Evolutionary conservation across 2,888 invertebrate genomes (phyloP).

Genomic region (Diarsia dahlii): DNA sequence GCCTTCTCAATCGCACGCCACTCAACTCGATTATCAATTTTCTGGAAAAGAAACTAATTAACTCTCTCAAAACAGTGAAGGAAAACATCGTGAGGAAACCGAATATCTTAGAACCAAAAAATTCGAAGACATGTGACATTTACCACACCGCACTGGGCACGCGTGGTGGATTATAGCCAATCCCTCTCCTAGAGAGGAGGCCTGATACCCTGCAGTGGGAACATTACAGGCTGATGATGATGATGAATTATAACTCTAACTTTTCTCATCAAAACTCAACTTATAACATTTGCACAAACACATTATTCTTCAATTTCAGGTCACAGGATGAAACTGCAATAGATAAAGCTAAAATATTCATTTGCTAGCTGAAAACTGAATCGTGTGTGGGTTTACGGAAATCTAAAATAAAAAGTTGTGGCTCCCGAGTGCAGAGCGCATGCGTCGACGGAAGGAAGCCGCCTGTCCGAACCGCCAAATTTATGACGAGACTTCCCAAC

Average conservation of each 20-base stretch:
- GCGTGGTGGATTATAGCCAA: too few relatives aligned
- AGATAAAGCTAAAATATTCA: conserved; percentile 51
- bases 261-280: neutral
- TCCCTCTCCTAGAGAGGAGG: too few relatives aligned
- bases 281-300: neutral
- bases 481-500: conserved; percentile 80
- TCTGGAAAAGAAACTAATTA: too few relatives aligned
- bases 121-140: too few relatives aligned
- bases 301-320: conserved; percentile 29
- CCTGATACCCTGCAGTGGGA: too few relatives aligned
- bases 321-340: conserved; percentile 27
- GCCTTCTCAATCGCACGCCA: too few relatives aligned
- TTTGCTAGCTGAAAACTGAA: conserved; percentile 49
- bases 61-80: too few relatives aligned
- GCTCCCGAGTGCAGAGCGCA: conserved; percentile 65
- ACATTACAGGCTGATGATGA: too few relatives aligned
- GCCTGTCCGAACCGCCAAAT: conserved; percentile 77
- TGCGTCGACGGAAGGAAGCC: conserved; percentile 80
- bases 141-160: too few relatives aligned
- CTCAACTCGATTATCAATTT: too few relatives aligned
- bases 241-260: neutral
- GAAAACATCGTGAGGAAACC: too few relatives aligned
- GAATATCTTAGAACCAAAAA: too few relatives aligned
- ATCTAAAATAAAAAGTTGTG: conserved; percentile 68
- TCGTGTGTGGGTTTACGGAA: conserved; percentile 55